Percentiles rank a stretch among this genome's conserved stretches.
Evolutionary conservation across 2,797 vertebrate genomes (phyloP).

Genomic region (Cirrhinus mrigala): DNA sequence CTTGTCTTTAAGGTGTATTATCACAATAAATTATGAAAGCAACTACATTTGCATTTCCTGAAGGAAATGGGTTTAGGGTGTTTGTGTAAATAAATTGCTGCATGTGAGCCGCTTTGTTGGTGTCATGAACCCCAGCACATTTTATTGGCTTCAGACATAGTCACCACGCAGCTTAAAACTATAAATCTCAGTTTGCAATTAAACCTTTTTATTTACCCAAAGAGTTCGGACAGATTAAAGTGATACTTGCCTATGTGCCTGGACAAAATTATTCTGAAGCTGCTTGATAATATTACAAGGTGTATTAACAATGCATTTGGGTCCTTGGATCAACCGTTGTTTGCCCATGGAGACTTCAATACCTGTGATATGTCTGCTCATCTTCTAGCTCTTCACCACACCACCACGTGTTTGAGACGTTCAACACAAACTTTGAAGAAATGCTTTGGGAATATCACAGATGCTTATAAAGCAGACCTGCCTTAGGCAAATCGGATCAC

Average conservation of each 20-base stretch:
- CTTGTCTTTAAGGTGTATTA: slow-evolving; percentile 37
- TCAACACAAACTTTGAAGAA: neutral
- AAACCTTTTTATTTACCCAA: neutral
- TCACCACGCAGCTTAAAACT: neutral
- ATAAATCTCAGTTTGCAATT: neutral
- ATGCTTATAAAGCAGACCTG: neutral
- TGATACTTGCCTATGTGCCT: neutral
- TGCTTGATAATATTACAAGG: neutral
- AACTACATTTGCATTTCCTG: neutral
- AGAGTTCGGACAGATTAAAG: neutral
- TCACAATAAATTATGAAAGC: slow-evolving; percentile 39
- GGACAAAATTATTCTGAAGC: neutral
- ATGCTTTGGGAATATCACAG: neutral
- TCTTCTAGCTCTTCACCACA: neutral
- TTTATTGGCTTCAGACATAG: neutral
- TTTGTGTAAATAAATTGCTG: neutral
- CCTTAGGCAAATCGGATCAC: slow-evolving; percentile 11
- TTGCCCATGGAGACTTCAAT: neutral
- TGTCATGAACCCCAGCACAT: neutral
- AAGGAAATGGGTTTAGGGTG: neutral
- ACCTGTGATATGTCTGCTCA: neutral
- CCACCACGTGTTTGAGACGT: neutral
- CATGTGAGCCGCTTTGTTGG: neutral
- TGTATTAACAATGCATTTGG: neutral
- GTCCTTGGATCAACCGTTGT: neutral